A percentile compares a stretch with the other conserved stretches of the same genome.
phyloP scores from a whole-genome alignment of 2,113 vertebrate species.

The Spea multiplicata region DNA sequence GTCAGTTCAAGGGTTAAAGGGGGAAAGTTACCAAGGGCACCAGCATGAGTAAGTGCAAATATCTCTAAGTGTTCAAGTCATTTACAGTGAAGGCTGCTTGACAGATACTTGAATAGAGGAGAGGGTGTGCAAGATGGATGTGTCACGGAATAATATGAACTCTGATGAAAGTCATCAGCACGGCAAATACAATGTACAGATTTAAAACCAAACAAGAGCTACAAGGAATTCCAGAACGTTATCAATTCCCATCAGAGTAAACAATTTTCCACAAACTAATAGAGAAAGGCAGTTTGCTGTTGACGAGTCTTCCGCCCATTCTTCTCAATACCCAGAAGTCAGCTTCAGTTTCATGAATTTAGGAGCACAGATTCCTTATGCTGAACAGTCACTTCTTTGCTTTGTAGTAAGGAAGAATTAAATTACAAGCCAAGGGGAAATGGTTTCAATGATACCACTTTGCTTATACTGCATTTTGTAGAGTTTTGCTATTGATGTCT shows the following conservation, averaged over 20 bases:
- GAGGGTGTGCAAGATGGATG: constrained; percentile 23
- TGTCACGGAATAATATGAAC: constrained; percentile 28
- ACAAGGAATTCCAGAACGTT: background rate
- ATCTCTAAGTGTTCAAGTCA: constrained; percentile 26
- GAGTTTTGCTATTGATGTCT: background rate
- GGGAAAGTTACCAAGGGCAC: background rate
- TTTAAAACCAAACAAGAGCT: background rate
- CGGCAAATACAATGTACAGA: constrained; percentile 13
- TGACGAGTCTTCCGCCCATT: background rate
- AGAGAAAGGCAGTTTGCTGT: background rate
- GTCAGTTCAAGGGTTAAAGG: background rate
- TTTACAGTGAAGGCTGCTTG: constrained; percentile 37
- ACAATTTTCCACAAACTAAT: background rate
- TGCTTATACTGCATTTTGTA: constrained; percentile 17
- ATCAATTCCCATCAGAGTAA: background rate
- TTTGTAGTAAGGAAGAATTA: constrained; percentile 1
- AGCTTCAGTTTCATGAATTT: background rate
- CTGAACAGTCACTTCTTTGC: constrained; percentile 7
- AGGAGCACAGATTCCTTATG: background rate
- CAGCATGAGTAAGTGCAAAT: constrained; percentile 14
- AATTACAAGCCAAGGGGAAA: constrained; percentile 3
- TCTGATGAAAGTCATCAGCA: constrained; percentile 22
- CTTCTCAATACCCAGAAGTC: background rate
- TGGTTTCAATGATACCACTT: constrained; percentile 11
- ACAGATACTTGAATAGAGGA: constrained; percentile 33